Conservation (phyloP, 2,113 vertebrate genomes). For the Chloebia gouldiae region DNA sequence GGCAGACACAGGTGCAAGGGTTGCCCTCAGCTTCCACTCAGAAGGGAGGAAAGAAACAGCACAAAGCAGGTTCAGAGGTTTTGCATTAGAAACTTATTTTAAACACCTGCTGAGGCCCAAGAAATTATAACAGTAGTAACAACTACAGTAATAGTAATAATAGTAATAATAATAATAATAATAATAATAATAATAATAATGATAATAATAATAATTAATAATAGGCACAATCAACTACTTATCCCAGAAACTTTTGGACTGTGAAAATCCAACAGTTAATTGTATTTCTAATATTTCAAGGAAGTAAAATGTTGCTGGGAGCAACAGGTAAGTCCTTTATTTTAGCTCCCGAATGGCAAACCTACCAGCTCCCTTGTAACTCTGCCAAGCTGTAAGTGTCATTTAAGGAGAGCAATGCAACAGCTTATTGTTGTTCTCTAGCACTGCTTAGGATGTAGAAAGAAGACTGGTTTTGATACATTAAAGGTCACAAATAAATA, state of each 20-base stretch:
- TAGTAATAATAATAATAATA: neutral
- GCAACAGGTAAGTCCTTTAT: neutral
- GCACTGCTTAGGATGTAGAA: neutral
- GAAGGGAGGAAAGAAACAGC: neutral
- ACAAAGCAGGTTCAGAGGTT: neutral
- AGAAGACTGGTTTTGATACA: neutral
- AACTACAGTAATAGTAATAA: neutral
- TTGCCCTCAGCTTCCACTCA: neutral
- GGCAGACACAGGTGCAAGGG: neutral
- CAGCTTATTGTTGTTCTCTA: neutral
- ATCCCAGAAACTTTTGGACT: neutral
- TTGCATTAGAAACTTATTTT: neutral
- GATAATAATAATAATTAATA: too few relatives aligned
- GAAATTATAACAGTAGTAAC: neutral
- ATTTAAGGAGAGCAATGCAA: constrained; percentile 2
- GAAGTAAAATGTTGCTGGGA: neutral
- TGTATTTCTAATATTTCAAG: neutral
- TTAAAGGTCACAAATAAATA: constrained; percentile 22
- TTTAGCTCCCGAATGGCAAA: neutral
- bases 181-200: neutral
- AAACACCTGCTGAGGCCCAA: neutral
- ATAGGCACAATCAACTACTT: neutral
- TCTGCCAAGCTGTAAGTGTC: neutral
- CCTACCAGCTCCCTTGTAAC: neutral
- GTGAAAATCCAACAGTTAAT: neutral